Evolutionary conservation across 2,888 invertebrate genomes (phyloP).

Genomic region (Stegophylla sp.): DNA sequence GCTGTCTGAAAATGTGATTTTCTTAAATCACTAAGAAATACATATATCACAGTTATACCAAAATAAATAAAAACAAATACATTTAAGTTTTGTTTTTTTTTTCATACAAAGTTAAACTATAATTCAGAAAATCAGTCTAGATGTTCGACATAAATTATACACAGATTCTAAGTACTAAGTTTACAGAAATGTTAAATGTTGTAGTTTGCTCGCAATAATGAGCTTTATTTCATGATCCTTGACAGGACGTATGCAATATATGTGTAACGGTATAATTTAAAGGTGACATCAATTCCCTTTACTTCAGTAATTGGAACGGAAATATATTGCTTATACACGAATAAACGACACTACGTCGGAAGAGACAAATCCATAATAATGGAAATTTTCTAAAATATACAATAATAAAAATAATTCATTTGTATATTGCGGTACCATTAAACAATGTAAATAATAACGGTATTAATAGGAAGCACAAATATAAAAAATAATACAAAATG

Average conservation of each 20-base stretch:
- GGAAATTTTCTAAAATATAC: background rate
- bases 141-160: too few relatives aligned
- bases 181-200: background rate
- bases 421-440: background rate
- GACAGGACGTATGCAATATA: background rate
- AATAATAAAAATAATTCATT: background rate
- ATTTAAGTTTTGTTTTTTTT: too few relatives aligned
- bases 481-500: too few relatives aligned
- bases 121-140: too few relatives aligned
- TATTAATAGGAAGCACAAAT: too few relatives aligned
- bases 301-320: background rate
- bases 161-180: too few relatives aligned
- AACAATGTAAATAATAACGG: too few relatives aligned
- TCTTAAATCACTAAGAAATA: too few relatives aligned
- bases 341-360: background rate
- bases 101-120: too few relatives aligned
- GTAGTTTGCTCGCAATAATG: background rate
- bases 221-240: background rate
- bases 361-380: background rate
- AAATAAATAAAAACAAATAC: too few relatives aligned
- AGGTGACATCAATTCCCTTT: background rate
- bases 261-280: background rate
- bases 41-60: too few relatives aligned
- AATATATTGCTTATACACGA: background rate
- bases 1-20: too few relatives aligned